A percentile compares a stretch with the other conserved stretches of the same genome.
These are phyloP conservation scores for Suricata suricatta DNA, from an alignment of 2,113 vertebrate genomes.

Conservation along the genomic window DNA sequence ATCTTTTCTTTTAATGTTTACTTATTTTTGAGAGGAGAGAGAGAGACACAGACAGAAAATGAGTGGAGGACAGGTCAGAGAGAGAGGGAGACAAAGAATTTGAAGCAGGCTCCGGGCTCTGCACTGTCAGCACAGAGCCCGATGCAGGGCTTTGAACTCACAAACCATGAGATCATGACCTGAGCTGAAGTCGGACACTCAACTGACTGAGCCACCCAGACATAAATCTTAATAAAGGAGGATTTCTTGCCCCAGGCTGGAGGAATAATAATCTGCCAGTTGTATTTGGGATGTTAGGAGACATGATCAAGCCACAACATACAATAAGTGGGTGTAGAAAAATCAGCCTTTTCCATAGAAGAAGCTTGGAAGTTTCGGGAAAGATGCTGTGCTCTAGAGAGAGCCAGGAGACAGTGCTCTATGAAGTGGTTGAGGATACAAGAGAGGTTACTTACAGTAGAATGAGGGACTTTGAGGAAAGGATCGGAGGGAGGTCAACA, in stretches of 20 bases:
- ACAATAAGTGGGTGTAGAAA: background rate
- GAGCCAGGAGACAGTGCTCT: background rate
- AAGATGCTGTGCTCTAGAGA: background rate
- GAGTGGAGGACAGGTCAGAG: too few species aligned
- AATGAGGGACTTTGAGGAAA: slow-evolving; percentile 28
- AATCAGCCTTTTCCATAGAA: background rate
- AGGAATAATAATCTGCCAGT: background rate
- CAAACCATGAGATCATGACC: too few species aligned
- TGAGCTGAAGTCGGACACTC: too few species aligned
- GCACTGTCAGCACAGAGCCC: too few species aligned
- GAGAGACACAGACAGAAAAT: too few species aligned
- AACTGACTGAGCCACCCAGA: too few species aligned
- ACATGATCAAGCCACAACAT: background rate
- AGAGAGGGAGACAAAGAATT: too few species aligned
- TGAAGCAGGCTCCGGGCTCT: too few species aligned
- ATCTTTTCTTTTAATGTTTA: background rate
- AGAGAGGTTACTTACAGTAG: background rate
- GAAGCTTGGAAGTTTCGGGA: background rate
- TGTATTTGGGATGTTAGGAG: background rate
- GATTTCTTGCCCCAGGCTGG: background rate
- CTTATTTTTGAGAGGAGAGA: too few species aligned
- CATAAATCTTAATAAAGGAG: slow-evolving; percentile 7
- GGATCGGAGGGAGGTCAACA: background rate
- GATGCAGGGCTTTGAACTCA: too few species aligned
- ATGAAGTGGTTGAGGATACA: background rate